Conservation (phyloP, 2,797 vertebrate species). For the Enteromius argenteus region DNA sequence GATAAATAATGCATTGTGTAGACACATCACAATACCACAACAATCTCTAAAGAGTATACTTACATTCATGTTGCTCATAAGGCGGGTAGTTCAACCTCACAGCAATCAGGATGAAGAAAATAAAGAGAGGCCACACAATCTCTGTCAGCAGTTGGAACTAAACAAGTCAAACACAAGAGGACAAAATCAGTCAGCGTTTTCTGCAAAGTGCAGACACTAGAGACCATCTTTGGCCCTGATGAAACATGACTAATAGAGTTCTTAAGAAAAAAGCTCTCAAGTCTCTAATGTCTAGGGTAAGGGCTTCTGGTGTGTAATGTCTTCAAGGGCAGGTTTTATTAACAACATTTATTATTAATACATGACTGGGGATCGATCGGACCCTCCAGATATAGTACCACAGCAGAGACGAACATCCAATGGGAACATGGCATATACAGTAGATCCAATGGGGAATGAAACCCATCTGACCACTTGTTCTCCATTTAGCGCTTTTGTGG, state of each 20-base stretch:
- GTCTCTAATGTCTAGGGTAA: slow-evolving; percentile 43
- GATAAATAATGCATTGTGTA: not conserved
- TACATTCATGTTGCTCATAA: slow-evolving; percentile 97
- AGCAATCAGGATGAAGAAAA: slow-evolving; percentile 97
- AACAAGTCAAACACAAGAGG: slow-evolving; percentile 60
- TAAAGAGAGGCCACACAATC: slow-evolving; percentile 93
- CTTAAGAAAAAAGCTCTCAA: slow-evolving; percentile 17
- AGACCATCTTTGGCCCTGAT: not conserved
- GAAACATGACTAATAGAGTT: slow-evolving; percentile 47
- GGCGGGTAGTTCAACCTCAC: slow-evolving; percentile 93
- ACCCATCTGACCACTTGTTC: not conserved
- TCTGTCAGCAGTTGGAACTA: slow-evolving; percentile 94
- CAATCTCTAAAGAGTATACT: slow-evolving; percentile 73
- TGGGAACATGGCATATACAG: not conserved
- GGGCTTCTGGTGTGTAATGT: slow-evolving; percentile 9
- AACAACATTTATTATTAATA: slow-evolving; percentile 55
- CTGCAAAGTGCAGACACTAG: slow-evolving; percentile 34
- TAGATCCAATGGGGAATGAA: not conserved
- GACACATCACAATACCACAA: not conserved
- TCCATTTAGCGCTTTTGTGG: not conserved
- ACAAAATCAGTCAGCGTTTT: slow-evolving; percentile 53
- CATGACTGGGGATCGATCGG: slow-evolving; percentile 42
- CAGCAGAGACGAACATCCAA: not conserved
- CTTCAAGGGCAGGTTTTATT: slow-evolving; percentile 48
- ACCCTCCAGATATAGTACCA: slow-evolving; percentile 45